Evolutionary conservation across 2,113 vertebrate genomes (phyloP).

Genomic region (Alaudala cheleensis): DNA sequence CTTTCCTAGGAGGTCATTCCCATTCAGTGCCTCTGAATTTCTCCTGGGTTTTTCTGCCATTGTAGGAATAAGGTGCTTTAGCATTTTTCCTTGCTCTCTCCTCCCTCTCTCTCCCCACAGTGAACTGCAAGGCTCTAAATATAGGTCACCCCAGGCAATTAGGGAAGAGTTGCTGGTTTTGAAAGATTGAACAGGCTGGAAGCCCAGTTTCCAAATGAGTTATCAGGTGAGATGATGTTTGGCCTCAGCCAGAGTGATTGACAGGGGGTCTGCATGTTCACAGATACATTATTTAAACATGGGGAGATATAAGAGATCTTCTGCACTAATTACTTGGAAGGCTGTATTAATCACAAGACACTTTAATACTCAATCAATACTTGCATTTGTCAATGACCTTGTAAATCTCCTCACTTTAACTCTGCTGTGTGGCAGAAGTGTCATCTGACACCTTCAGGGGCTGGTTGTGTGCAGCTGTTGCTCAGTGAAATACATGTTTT

Average conservation of each 20-base stretch:
- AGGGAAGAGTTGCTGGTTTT: constrained; percentile 71
- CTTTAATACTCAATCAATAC: constrained; percentile 76
- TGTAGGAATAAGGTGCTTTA: constrained; percentile 43
- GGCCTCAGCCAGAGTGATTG: constrained; percentile 80
- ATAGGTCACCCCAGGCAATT: constrained; percentile 78
- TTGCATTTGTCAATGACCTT: constrained; percentile 70
- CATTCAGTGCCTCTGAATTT: background rate
- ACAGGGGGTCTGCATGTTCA: constrained; percentile 65
- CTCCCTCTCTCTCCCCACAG: background rate
- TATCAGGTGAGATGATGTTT: constrained; percentile 75
- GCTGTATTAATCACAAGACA: constrained; percentile 73
- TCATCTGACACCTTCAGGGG: background rate
- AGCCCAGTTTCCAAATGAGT: constrained; percentile 81
- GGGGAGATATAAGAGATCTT: constrained; percentile 65
- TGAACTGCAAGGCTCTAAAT: constrained; percentile 67
- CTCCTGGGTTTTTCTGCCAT: constrained; percentile 9
- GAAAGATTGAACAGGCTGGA: constrained; percentile 72
- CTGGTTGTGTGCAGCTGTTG: background rate
- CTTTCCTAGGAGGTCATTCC: background rate
- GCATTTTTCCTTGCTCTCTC: constrained; percentile 26
- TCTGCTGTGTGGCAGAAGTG: constrained; percentile 1
- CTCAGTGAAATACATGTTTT: background rate
- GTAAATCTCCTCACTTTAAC: constrained; percentile 64
- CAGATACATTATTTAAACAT: constrained; percentile 76
- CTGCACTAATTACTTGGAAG: constrained; percentile 72